These are phyloP conservation scores for Patella ulyssiponensis DNA, from an alignment of 2,888 invertebrate genomes.

Conservation along the genomic window DNA sequence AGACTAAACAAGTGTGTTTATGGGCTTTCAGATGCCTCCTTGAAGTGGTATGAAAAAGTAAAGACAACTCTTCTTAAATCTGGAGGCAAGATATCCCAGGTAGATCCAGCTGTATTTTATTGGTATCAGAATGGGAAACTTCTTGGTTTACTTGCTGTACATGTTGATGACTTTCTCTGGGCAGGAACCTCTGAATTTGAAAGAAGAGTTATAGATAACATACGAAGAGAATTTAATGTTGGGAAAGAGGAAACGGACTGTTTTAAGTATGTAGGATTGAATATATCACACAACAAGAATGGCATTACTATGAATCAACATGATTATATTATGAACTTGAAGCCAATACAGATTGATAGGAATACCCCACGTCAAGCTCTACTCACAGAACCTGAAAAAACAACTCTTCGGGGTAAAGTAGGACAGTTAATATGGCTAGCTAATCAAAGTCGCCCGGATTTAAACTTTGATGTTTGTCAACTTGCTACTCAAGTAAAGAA, in stretches of 20 bases:
- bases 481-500: not conserved
- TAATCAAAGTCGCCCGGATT: not conserved
- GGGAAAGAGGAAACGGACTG: slow-evolving; percentile 17
- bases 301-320: not conserved
- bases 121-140: slow-evolving; percentile 8
- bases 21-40: slow-evolving; percentile 27
- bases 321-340: not conserved
- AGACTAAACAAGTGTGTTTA: slow-evolving; percentile 23
- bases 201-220: slow-evolving; percentile 15
- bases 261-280: slow-evolving; percentile 22
- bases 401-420: not conserved
- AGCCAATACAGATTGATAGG: not conserved
- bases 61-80: not conserved
- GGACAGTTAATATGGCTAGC: slow-evolving; percentile 14
- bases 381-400: slow-evolving; percentile 8
- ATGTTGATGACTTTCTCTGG: slow-evolving; percentile 27
- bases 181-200: slow-evolving; percentile 20
- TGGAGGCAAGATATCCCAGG: slow-evolving; percentile 3
- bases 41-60: slow-evolving; percentile 21
- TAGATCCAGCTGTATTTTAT: slow-evolving; percentile 25
- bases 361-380: not conserved
- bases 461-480: not conserved
- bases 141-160: slow-evolving; percentile 18
- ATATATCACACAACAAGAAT: not conserved
- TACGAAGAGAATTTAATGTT: slow-evolving; percentile 17